Percentiles rank a stretch among this genome's conserved stretches.
Evolutionary conservation across 2,113 vertebrate species (phyloP).

Genomic region (Notothenia coriiceps): DNA sequence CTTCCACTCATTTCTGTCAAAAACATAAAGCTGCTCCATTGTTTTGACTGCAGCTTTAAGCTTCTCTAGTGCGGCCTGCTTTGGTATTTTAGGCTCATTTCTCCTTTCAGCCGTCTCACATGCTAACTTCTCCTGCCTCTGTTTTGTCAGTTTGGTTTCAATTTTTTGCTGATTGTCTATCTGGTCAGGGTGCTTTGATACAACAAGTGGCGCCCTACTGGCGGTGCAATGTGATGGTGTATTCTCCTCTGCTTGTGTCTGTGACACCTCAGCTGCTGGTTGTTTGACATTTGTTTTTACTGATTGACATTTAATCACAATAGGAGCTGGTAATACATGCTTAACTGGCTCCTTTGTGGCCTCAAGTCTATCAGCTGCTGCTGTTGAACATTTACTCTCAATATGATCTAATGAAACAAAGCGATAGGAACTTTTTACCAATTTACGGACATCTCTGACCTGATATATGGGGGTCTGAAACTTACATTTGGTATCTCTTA

Average conservation of each 20-base stretch:
- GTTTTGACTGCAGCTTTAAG: conserved; percentile 94
- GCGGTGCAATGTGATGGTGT: conserved; percentile 81
- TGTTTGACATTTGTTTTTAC: conserved; percentile 83
- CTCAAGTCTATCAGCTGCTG: conserved; percentile 76
- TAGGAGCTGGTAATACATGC: conserved; percentile 83
- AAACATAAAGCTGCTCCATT: conserved; percentile 97
- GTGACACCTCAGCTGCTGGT: conserved; percentile 55
- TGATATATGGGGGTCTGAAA: conserved; percentile 92
- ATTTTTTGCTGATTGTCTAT: conserved; percentile 82
- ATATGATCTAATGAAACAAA: conserved; percentile 87
- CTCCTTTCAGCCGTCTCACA: conserved; percentile 80
- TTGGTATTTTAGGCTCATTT: conserved; percentile 72
- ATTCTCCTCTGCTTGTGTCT: conserved; percentile 75
- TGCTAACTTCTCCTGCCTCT: conserved; percentile 83
- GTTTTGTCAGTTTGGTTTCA: conserved; percentile 84
- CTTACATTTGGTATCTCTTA: conserved; percentile 90
- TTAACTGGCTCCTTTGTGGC: conserved; percentile 80
- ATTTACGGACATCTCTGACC: conserved; percentile 94
- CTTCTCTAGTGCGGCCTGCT: conserved; percentile 92
- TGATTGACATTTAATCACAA: conserved; percentile 94
- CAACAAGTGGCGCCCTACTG: conserved; percentile 79
- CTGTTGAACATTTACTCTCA: conserved; percentile 78
- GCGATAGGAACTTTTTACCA: conserved; percentile 93
- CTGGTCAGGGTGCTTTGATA: conserved; percentile 83
- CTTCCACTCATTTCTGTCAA: conserved; percentile 94